These are phyloP conservation scores for Cylas formicarius DNA, from an alignment of 1,140 invertebrate genomes.

Conservation along the genomic window DNA sequence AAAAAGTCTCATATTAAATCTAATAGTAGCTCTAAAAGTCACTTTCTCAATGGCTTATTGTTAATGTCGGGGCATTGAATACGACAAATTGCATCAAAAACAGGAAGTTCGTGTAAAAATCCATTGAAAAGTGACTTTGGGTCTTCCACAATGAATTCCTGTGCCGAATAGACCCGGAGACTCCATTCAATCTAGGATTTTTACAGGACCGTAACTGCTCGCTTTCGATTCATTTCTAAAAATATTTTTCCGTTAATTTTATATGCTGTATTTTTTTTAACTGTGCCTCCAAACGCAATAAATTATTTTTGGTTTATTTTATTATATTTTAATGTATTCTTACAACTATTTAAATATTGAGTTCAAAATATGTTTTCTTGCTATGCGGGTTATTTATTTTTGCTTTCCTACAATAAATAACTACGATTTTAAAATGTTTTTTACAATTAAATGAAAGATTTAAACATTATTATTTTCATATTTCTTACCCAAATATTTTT, in stretches of 20 bases:
- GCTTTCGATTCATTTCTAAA: background rate
- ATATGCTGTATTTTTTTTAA: background rate
- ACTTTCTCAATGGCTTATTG: conserved; percentile 38
- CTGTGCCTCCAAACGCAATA: too few relatives aligned
- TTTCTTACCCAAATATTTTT: too few relatives aligned
- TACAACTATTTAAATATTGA: background rate
- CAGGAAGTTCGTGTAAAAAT: conserved; percentile 41
- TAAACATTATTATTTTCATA: too few relatives aligned
- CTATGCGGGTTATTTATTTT: too few relatives aligned
- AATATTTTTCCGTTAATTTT: background rate
- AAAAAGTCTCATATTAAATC: conserved; percentile 36
- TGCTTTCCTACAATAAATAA: too few relatives aligned
- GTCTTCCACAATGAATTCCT: conserved; percentile 37
- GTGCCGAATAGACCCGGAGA: conserved; percentile 29
- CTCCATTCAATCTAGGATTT: conserved; percentile 30
- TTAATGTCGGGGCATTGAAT: conserved; percentile 36
- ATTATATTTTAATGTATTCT: background rate
- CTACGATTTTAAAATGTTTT: too few relatives aligned
- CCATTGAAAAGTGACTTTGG: conserved; percentile 37
- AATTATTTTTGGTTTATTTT: background rate
- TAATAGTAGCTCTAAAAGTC: conserved; percentile 40
- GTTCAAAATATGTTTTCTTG: background rate
- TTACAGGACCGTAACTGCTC: conserved; percentile 21
- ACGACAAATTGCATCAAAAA: conserved; percentile 43
- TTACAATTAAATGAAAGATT: too few relatives aligned